Base-by-base conservation (phyloP, 2,888 invertebrate species). In the Nymphalis c-album region DNA sequence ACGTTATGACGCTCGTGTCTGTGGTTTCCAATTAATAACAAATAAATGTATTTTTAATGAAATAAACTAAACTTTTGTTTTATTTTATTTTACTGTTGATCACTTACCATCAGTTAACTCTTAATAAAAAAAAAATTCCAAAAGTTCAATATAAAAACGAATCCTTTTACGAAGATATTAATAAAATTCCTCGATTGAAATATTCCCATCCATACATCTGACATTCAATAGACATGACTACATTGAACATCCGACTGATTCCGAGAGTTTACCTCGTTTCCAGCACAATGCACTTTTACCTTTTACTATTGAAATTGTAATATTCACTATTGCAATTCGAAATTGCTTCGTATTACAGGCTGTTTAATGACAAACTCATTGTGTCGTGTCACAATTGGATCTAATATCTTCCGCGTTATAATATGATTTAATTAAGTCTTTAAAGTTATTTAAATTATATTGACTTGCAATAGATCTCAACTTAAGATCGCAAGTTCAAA, bases 271-370 rank as follows among this genome's bases (percentile, higher is more conserved):
- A 57, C 35, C n/a, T 8, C 57, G 40, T 57, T 57, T 40, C 40
- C 40, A 40, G 8, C 48, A 46, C 47, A 48, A 31, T 22, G 46
- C 48, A 47, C 60, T 60, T 46, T 48, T 60, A 60, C 48, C 22
- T 46, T 46, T 47, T 13, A 46, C 53, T 7, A 18, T 57, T 57
- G 57, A 57, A 57, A 53, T 18, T 4, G 7, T 55, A 17, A 22
- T 31, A 55, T 55, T 53, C 46, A 13, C 60, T 60, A 22, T 48
- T 31, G 26, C 47, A 31, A 18, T 1, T 13, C 18, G 7, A 26
- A 60, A 47, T 60, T 22, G 20, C 40, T 18, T 40, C 2, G 40
- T 40, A 57, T 57, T 57, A 40, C 10, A 3, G 13, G 18, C 8
- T 40, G n/a, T 57, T 18, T 57, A 18, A 57, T 57, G 31, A 55